Evolutionary conservation across 35 echinoderm and acorn worm species (phyloP), one percentile per base, ranked within the genome.

Genomic region (Apostichopus californicus): DNA sequence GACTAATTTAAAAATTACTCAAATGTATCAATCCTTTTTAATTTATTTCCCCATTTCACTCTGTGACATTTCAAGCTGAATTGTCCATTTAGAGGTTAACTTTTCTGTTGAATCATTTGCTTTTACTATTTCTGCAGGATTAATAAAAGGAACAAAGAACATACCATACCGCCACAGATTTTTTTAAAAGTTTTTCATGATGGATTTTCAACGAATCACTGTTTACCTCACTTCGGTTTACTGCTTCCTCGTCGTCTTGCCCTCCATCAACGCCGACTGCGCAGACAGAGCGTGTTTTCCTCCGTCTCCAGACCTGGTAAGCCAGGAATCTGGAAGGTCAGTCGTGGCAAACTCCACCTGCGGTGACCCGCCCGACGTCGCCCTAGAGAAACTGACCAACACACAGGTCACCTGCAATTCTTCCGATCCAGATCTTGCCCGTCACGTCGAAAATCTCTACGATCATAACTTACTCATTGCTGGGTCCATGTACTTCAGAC

Each of bases 241-340:
- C n/a, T 22, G 2, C 20, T 6, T 75, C 20, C 71, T 75, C 6
- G 14, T 75, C 6, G 5, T 89, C 86, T 89, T 73, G 55, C 86
- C 86, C 6, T 26, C 72, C 0, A 64, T 73, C 2, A 0, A 46
- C 17, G 63, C 65, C 72, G 61, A 68, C 21, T 93, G 92, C 24
- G 56, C 63, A 6, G 83, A 91, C 75, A 78, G 87, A 57, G 94
- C 96, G 11, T 98, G 96, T 72, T 98, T 96, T 61, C 96, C 96
- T 2, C 86, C 72, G 15, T 96, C 87, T 57, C 85, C 77, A n/a
- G 92, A 98, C 52, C 78, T 98, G 20, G 92, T 98, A 55, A 13
- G 61, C 5, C 58, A 92, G 15, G 60, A 71, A 17, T n/a, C 80
- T 13, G 86, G 86, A 73, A 92, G 96, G 54, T 90, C 94, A 17